phyloP scores from a whole-genome alignment of 2,113 vertebrate genomes.

The Poecilia latipinna region DNA sequence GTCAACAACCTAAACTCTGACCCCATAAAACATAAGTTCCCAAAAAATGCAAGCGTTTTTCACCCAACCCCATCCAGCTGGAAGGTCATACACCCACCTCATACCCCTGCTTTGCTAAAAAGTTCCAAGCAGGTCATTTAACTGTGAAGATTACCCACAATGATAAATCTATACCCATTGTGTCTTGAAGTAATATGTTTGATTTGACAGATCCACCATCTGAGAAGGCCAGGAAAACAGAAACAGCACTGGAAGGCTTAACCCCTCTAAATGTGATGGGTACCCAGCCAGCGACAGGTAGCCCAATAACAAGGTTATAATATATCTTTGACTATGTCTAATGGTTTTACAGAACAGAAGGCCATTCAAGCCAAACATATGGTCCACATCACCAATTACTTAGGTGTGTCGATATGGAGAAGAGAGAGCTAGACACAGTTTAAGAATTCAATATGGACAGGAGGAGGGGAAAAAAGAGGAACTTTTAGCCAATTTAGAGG shows the following conservation, averaged over 20 bases:
- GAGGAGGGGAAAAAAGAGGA: constrained; percentile 37
- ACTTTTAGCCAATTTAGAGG: constrained; percentile 42
- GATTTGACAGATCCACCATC: constrained; percentile 30
- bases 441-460: constrained; percentile 42
- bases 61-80: constrained; percentile 38
- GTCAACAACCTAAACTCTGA: too few species aligned
- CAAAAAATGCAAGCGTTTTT: background rate
- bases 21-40: background rate
- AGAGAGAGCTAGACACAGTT: constrained; percentile 39
- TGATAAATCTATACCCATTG: constrained; percentile 46
- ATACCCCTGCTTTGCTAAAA: constrained; percentile 68
- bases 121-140: constrained; percentile 65
- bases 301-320: constrained; percentile 36
- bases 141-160: constrained; percentile 70
- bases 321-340: constrained; percentile 34
- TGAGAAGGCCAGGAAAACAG: constrained; percentile 8
- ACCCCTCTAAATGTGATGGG: constrained; percentile 30
- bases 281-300: constrained; percentile 36
- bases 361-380: constrained; percentile 65
- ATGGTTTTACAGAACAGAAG: constrained; percentile 49
- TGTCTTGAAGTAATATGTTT: background rate
- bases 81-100: constrained; percentile 66
- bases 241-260: constrained; percentile 38
- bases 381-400: constrained; percentile 71
- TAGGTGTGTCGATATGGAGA: constrained; percentile 52